Evolutionary conservation across 2,888 invertebrate species (phyloP).

Genomic region (Parascotia fuliginaria): DNA sequence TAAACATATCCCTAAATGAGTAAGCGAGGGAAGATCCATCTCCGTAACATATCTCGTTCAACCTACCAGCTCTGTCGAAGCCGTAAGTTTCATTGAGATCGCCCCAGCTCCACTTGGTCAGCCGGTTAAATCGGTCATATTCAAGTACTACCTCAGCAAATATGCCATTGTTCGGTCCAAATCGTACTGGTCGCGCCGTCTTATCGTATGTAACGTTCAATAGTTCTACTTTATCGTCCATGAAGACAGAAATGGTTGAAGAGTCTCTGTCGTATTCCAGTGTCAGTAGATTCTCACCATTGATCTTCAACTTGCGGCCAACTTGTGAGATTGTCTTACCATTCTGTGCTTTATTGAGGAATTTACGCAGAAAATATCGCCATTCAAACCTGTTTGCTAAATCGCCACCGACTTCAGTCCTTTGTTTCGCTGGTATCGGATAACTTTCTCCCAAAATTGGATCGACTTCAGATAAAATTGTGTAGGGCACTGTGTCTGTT

Average conservation of each 20-base stretch:
- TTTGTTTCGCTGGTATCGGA: constrained; percentile 95
- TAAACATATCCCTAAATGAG: constrained; percentile 96
- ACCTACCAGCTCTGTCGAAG: constrained; percentile 95
- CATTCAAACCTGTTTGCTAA: constrained; percentile 97
- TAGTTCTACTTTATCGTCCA: constrained; percentile 94
- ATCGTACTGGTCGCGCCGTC: constrained; percentile 93
- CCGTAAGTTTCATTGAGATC: constrained; percentile 95
- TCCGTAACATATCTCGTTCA: constrained; percentile 95
- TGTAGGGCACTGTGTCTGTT: constrained; percentile 96
- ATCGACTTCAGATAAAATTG: constrained; percentile 94
- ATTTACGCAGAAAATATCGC: constrained; percentile 95
- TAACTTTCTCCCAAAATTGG: constrained; percentile 95
- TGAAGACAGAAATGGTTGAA: constrained; percentile 93
- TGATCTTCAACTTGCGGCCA: constrained; percentile 93
- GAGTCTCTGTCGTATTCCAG: constrained; percentile 96
- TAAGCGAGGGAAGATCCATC: constrained; percentile 96
- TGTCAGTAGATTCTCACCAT: constrained; percentile 95
- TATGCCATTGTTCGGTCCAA: constrained; percentile 93
- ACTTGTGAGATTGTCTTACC: constrained; percentile 92
- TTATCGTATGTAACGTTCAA: constrained; percentile 95
- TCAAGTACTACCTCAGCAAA: constrained; percentile 96
- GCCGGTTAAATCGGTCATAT: constrained; percentile 95
- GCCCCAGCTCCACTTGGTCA: constrained; percentile 97
- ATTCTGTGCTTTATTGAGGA: constrained; percentile 87
- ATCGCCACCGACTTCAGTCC: constrained; percentile 95